phyloP scores from a whole-genome alignment of 2,113 vertebrate species.

The Pavo muticus region DNA sequence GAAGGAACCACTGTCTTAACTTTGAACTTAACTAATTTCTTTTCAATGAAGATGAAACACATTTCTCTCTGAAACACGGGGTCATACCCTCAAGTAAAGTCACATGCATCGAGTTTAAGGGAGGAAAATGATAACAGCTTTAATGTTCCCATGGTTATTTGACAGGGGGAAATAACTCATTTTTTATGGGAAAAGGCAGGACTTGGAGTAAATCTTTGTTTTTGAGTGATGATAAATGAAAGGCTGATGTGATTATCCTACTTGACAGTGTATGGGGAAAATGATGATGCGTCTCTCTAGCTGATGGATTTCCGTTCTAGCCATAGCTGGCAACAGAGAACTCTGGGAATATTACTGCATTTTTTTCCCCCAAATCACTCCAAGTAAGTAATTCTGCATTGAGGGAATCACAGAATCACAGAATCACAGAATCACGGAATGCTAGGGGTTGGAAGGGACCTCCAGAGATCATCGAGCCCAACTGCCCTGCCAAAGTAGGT shows the following conservation, averaged over 20 bases:
- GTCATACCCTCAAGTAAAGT: background rate
- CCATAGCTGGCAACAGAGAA: background rate
- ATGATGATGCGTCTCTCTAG: background rate
- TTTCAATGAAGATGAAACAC: background rate
- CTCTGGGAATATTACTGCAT: background rate
- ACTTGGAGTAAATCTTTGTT: constrained; percentile 50
- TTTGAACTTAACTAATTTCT: background rate
- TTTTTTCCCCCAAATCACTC: background rate
- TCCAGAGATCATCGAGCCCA: no score
- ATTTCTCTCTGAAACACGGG: background rate
- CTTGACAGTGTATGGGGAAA: constrained; percentile 39
- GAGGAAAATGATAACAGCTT: background rate
- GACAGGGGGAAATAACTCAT: constrained; percentile 3
- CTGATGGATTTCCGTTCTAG: background rate
- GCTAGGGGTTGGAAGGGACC: no score
- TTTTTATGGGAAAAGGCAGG: constrained; percentile 52
- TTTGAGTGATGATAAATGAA: constrained; percentile 55
- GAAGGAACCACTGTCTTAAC: background rate
- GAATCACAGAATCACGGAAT: no score
- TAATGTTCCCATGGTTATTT: constrained; percentile 1
- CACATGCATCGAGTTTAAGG: background rate
- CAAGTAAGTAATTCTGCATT: background rate
- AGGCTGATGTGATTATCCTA: constrained; percentile 52
- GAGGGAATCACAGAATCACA: background rate
- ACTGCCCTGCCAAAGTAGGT: no score